Percentiles rank a stretch among this genome's conserved stretches.
Conservation (phyloP, 2,888 invertebrate genomes). For the Eupithecia abbreviata region DNA sequence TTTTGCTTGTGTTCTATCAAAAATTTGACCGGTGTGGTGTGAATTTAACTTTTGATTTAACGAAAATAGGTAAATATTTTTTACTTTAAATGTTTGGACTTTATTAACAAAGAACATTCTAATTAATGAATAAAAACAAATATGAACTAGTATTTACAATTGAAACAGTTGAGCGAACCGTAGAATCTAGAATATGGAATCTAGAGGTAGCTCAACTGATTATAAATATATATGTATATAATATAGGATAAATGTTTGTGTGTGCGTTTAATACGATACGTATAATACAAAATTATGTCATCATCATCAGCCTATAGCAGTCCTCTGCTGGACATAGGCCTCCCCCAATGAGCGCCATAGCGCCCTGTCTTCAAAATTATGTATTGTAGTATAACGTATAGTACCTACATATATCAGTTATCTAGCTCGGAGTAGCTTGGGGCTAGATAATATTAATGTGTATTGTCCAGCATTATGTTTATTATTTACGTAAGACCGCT, state of each 20-base stretch:
- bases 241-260: too few species aligned
- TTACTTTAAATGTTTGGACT: background rate
- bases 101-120: background rate
- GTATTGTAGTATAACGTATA: too few species aligned
- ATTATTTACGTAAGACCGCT: conserved; percentile 25
- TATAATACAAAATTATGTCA: too few species aligned
- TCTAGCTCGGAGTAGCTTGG: too few species aligned
- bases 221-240: background rate
- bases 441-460: too few species aligned
- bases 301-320: too few species aligned
- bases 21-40: background rate
- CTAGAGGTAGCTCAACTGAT: background rate
- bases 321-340: too few species aligned
- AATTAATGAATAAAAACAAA: background rate
- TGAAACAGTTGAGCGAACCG: background rate
- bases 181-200: background rate
- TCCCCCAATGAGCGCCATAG: too few species aligned
- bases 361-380: too few species aligned
- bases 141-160: background rate
- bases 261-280: too few species aligned
- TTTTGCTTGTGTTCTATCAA: background rate
- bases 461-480: too few species aligned
- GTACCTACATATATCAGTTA: too few species aligned
- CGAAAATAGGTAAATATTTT: background rate
- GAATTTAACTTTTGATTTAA: background rate